A percentile compares a stretch with the other conserved stretches of the same genome.
Evolutionary conservation across 2,888 invertebrate species (phyloP).

Genomic region (Anoncus sp.): DNA sequence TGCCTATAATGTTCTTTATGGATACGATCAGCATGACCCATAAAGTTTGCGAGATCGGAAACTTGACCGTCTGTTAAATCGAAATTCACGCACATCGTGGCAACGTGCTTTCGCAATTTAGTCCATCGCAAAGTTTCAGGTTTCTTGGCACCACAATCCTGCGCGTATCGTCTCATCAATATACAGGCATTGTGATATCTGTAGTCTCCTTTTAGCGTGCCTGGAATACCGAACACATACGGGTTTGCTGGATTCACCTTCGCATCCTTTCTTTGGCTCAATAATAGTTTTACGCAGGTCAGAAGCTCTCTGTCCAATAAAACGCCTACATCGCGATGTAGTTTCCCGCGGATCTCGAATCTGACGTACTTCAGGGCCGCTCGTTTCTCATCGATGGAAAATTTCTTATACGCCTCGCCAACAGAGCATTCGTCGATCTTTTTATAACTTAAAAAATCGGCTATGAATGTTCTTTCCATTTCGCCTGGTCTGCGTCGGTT

Average conservation of each 20-base stretch:
- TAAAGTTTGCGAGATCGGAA: conserved; percentile 53
- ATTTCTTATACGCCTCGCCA: conserved; percentile 18
- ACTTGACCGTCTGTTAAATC: conserved; percentile 49
- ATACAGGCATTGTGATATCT: conserved; percentile 55
- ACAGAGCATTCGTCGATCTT: conserved; percentile 19
- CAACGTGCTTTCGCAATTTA: conserved; percentile 61
- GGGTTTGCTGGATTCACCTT: conserved; percentile 43
- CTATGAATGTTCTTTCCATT: conserved; percentile 44
- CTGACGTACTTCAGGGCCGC: conserved; percentile 15
- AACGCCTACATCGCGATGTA: conserved; percentile 37
- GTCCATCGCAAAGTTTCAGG: conserved; percentile 61
- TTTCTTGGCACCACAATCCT: conserved; percentile 49
- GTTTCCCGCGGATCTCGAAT: conserved; percentile 53
- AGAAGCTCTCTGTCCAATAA: conserved; percentile 35
- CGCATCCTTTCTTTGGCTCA: conserved; percentile 32
- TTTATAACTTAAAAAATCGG: conserved; percentile 46
- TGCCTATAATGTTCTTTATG: conserved; percentile 54
- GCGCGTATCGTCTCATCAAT: conserved; percentile 50
- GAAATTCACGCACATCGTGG: conserved; percentile 56
- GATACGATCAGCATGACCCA: conserved; percentile 57
- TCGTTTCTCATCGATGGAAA: not conserved
- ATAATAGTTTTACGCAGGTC: conserved; percentile 32
- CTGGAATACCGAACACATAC: conserved; percentile 57
- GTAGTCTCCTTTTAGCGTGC: conserved; percentile 32
- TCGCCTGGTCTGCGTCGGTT: conserved; percentile 63